Conservation (phyloP, 2,797 vertebrate species). For the Brachyalestes nurse region DNA sequence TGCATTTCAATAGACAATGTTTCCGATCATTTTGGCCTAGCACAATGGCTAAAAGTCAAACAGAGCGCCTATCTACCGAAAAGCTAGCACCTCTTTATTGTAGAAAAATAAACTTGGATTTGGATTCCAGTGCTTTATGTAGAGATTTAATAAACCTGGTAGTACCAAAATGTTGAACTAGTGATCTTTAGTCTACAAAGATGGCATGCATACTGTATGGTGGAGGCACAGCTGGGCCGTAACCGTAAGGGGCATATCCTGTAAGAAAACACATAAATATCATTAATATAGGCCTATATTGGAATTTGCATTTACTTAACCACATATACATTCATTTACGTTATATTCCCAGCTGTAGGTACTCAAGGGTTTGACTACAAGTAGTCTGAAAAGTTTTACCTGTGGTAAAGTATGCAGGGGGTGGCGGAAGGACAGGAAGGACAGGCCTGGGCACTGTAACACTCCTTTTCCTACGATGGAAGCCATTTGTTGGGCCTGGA, state of each 20-base stretch:
- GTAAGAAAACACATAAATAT: not conserved
- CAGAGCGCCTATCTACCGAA: not conserved
- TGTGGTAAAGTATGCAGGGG: slow-evolving; percentile 32
- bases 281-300: not conserved
- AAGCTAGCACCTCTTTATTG: no score
- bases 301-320: not conserved
- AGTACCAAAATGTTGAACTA: not conserved
- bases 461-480: slow-evolving; percentile 25
- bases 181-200: not conserved
- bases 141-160: no score
- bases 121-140: not conserved
- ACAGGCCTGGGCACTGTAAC: slow-evolving; percentile 33
- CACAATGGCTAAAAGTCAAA: not conserved
- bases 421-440: slow-evolving; percentile 28
- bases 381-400: not conserved
- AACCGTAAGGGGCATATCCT: slow-evolving; percentile 91
- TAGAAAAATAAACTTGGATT: no score
- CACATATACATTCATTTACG: no score
- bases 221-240: slow-evolving; percentile 81
- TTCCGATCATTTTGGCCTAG: not conserved
- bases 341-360: no score
- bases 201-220: slow-evolving; percentile 85
- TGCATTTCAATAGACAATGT: not conserved
- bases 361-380: not conserved
- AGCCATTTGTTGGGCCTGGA: slow-evolving; percentile 14